Evolutionary conservation across 1,140 invertebrate species (phyloP).

Genomic region (Cyclargus thomasi): DNA sequence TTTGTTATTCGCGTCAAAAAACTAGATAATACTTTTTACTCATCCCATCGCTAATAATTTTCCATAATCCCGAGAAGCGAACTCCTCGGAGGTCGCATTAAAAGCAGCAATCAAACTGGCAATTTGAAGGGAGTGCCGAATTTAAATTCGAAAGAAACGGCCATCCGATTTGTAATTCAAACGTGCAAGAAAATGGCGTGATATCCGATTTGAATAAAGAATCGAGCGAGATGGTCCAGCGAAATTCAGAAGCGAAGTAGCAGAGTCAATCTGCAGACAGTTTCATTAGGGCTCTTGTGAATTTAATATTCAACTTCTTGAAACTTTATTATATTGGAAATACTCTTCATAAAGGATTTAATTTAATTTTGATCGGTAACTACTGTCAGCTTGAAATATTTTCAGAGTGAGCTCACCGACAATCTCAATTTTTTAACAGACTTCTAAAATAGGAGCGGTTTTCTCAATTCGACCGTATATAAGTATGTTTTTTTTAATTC

Average conservation of each 20-base stretch:
- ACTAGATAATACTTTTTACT: slow-evolving; percentile 30
- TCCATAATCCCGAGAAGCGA: slow-evolving; percentile 54
- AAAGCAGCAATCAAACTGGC: slow-evolving; percentile 61
- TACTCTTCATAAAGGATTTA: not conserved
- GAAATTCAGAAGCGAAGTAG: slow-evolving; percentile 21
- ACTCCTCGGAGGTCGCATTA: slow-evolving; percentile 49
- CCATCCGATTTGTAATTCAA: slow-evolving; percentile 69
- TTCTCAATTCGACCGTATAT: too few species aligned
- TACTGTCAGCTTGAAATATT: too few species aligned
- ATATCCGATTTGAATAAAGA: slow-evolving; percentile 68
- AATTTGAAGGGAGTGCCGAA: slow-evolving; percentile 57
- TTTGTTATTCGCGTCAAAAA: slow-evolving; percentile 38
- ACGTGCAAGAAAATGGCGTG: slow-evolving; percentile 63
- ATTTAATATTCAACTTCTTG: slow-evolving; percentile 1
- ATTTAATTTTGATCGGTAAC: not conserved
- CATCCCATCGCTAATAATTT: slow-evolving; percentile 43
- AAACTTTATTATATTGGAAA: slow-evolving; percentile 1
- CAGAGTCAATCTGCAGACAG: not conserved
- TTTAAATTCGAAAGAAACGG: slow-evolving; percentile 63
- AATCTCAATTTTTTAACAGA: not conserved
- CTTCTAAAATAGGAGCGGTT: too few species aligned
- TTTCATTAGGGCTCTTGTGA: slow-evolving; percentile 11
- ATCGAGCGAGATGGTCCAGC: slow-evolving; percentile 34
- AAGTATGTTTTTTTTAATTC: not conserved
- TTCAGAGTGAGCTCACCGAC: too few species aligned